Evolutionary conservation across 2,797 vertebrate species (phyloP), one percentile per base, ranked within the genome.

Genomic region (Macropus fuliginosus): DNA sequence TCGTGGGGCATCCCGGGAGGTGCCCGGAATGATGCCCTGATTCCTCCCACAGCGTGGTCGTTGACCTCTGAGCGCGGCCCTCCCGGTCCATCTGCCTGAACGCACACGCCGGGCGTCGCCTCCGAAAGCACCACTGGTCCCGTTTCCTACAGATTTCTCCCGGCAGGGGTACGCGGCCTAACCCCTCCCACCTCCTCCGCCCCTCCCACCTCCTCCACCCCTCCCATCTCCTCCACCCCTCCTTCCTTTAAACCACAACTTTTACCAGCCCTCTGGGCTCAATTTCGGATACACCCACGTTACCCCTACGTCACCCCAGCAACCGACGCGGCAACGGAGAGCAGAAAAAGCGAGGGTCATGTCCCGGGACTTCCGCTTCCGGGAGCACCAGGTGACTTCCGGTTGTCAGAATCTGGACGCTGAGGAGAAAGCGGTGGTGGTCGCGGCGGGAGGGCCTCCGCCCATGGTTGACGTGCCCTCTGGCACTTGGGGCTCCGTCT

Each of bases 361-460:
- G 90, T 1, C 11, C 0, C 0, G 0, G 11, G 1, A 55, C 9
- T 87, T 87, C 40, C 40, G 46, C 91, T 91, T 98, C 98, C 97
- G 96, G 91, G 66, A 94, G 46, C 2, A 12, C 1, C 13, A 12
- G 21, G 96, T 90, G 59, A 96, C 94, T 98, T 98, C 97, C 97
- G 97, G 96, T 97, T 98, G 98, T 97, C 98, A 97, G 95, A 93
- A 31, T 31, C 34, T 8, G 1, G 97, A 55, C 93, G 54, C 81
- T 0, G 94, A 50, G 52, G 28, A n/a, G 90, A n/a, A 29, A 52
- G 56, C 50, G 0, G 55, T 1, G 13, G 90, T 40, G 91, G 55
- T 46, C n/a, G 6, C 46, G 1, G 56, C n/a, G 28, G 92, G 16
- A 8, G 24, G 55, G 87, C 11, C 2, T 40, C 56, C 8, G 2